Evolutionary conservation across 92 coral and sea anemone species (phyloP).

Genomic region (Porites rus): DNA sequence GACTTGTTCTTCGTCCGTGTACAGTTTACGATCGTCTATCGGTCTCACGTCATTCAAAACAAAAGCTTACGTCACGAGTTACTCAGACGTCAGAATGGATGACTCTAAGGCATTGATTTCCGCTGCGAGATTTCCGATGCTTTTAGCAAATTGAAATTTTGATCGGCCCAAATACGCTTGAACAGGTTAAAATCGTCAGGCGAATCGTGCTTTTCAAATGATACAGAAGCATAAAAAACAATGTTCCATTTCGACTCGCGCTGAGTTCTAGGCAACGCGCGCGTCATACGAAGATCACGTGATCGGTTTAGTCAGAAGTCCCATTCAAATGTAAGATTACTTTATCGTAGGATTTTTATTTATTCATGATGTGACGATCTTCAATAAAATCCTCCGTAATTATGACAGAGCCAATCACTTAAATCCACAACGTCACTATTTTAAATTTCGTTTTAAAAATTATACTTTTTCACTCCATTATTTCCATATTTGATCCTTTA

Average conservation of each 20-base stretch:
- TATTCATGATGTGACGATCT: constrained; percentile 14
- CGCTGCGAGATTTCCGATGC: constrained; percentile 17
- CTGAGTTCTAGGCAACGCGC: background rate
- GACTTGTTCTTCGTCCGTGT: constrained; percentile 13
- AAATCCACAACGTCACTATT: background rate
- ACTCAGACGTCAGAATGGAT: constrained; percentile 16
- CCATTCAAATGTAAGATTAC: background rate
- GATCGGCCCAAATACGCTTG: background rate
- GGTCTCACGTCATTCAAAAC: constrained; percentile 45
- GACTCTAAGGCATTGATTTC: constrained; percentile 25
- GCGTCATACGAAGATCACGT: constrained; percentile 29
- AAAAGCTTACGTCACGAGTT: constrained; percentile 33
- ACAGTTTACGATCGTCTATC: background rate
- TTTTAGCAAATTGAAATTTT: constrained; percentile 1
- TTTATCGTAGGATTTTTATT: background rate
- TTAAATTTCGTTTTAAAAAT: background rate
- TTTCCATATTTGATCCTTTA: background rate
- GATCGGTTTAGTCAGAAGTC: background rate
- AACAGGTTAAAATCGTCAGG: background rate
- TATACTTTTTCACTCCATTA: background rate
- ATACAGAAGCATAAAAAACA: background rate
- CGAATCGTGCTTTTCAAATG: background rate
- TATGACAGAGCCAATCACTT: background rate
- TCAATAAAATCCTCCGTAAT: background rate
- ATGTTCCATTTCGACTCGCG: constrained; percentile 14